phyloP scores from a whole-genome alignment of 30 jellyfish, hydroid and myxozoan genomes.

The Aurelia aurita complex sp. Pacific region DNA sequence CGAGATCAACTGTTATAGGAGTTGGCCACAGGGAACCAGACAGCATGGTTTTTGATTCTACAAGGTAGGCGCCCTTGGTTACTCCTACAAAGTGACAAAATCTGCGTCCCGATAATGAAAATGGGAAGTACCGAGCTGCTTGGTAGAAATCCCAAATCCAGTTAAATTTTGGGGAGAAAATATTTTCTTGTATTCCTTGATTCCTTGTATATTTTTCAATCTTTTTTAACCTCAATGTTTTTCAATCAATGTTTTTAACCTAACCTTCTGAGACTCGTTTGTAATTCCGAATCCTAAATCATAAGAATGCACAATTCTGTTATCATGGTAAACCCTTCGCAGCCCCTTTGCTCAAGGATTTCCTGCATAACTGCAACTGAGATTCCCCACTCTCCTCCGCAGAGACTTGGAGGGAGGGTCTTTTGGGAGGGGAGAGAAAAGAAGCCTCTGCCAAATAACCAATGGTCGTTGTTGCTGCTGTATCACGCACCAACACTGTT shows the following conservation, averaged over 20 bases:
- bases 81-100: too few species aligned
- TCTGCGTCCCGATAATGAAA: not conserved
- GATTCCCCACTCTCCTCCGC: constrained; percentile 6
- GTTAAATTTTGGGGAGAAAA: constrained; percentile 1
- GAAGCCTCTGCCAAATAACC: not conserved
- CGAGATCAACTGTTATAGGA: too few species aligned
- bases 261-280: not conserved
- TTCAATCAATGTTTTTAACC: too few species aligned
- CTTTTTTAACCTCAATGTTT: not conserved
- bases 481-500: not conserved
- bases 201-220: not conserved
- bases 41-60: too few species aligned
- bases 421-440: too few species aligned
- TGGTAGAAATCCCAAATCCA: not conserved
- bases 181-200: not conserved
- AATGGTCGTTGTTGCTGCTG: not conserved
- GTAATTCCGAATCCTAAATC: not conserved
- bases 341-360: constrained; percentile 1
- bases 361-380: not conserved
- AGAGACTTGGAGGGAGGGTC: not conserved
- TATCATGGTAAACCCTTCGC: constrained; percentile 1
- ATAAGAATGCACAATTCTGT: not conserved
- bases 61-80: too few species aligned
- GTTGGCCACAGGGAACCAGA: too few species aligned
- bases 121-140: not conserved